Evolutionary conservation across 2,888 invertebrate species (phyloP).

Genomic region (Philonicus albiceps): DNA sequence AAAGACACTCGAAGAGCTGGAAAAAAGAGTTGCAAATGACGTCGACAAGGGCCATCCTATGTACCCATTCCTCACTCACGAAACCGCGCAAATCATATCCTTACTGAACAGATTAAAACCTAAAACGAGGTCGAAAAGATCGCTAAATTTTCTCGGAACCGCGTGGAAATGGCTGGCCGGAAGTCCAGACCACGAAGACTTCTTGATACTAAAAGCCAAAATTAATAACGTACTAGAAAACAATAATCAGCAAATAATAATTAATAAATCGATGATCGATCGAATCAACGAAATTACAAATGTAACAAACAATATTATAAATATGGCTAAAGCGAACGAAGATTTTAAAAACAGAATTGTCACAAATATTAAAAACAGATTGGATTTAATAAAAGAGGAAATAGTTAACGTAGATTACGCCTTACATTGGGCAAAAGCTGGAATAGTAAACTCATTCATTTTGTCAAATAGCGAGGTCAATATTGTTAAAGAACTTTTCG

Average conservation of each 20-base stretch:
- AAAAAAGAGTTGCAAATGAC: neutral
- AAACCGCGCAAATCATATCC: neutral
- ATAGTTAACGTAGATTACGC: neutral
- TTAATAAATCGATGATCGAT: conserved; percentile 14
- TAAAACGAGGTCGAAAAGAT: neutral
- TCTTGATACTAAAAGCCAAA: neutral
- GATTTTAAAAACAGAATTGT: neutral
- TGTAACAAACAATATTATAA: neutral
- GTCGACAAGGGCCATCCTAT: neutral
- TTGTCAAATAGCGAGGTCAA: neutral
- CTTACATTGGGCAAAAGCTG: conserved; percentile 1
- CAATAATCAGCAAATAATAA: conserved; percentile 22
- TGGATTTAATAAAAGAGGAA: conserved; percentile 6
- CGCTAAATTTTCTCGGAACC: conserved; percentile 21
- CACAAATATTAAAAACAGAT: neutral
- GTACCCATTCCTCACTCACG: neutral
- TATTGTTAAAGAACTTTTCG: neutral
- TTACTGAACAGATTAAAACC: conserved; percentile 5
- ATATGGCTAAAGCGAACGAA: neutral
- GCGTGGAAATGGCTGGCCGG: conserved; percentile 30
- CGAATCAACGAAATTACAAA: neutral
- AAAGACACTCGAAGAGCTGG: neutral
- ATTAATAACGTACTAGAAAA: neutral
- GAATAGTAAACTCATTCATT: neutral
- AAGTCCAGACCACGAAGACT: conserved; percentile 25